Percentiles rank a stretch among this genome's conserved stretches.
Conservation (phyloP, 2,888 invertebrate species). For the Uloborus plumipes region DNA sequence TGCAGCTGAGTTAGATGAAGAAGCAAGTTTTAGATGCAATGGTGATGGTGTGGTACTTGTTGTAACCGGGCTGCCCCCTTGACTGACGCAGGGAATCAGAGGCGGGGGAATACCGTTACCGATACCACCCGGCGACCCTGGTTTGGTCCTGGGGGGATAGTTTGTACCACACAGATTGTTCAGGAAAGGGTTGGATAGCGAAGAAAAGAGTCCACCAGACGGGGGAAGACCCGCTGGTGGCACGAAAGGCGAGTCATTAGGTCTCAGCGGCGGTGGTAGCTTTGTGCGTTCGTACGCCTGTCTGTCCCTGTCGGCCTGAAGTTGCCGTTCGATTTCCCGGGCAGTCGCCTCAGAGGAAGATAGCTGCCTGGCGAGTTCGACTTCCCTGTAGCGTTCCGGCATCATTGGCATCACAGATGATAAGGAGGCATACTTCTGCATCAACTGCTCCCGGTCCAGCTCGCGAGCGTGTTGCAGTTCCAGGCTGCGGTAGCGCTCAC, state of each 20-base stretch:
- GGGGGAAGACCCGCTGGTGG: constrained; percentile 30
- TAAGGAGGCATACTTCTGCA: constrained; percentile 63
- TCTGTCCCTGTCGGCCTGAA: constrained; percentile 51
- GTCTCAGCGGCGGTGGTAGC: constrained; percentile 40
- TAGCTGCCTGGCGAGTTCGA: constrained; percentile 52
- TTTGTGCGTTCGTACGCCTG: constrained; percentile 43
- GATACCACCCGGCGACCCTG: constrained; percentile 26
- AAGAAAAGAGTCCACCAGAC: constrained; percentile 40
- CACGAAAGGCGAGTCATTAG: constrained; percentile 44
- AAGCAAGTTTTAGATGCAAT: constrained; percentile 35
- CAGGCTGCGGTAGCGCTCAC: constrained; percentile 46
- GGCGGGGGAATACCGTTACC: constrained; percentile 49
- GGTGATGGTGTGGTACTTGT: constrained; percentile 40
- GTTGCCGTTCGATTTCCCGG: constrained; percentile 48
- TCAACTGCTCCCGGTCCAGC: constrained; percentile 57
- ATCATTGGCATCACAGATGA: constrained; percentile 40
- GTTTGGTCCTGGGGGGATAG: constrained; percentile 21
- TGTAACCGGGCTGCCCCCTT: constrained; percentile 33
- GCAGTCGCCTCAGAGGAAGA: constrained; percentile 39
- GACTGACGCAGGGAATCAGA: constrained; percentile 36
- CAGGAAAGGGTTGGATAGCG: constrained; percentile 41
- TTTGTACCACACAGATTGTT: constrained; percentile 49
- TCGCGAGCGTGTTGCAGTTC: constrained; percentile 49
- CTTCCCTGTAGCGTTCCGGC: constrained; percentile 53
- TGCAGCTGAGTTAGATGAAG: constrained; percentile 17